Base-by-base conservation (phyloP, 2,797 vertebrate genomes). In the Otus scops region DNA sequence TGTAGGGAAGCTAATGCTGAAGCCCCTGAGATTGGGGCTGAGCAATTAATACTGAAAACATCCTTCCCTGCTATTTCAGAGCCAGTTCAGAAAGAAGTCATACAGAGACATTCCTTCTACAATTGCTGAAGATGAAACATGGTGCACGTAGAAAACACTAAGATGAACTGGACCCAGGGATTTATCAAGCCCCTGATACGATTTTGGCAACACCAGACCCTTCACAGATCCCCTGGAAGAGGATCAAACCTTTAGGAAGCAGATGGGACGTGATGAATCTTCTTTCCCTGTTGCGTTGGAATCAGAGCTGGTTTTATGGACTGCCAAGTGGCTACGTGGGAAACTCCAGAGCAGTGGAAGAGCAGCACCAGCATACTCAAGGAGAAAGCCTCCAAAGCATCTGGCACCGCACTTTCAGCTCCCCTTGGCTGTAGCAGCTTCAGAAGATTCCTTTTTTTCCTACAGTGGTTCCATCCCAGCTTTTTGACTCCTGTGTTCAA, bases 191-290 rank as follows among this genome's bases (percentile, higher is more conserved):
- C 74, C 67, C 54, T 26, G 47, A 57, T 79, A 88, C 5, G 39
- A 59, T 81, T 88, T 84, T 88, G 85, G 92, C 79, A 95, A 71
- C 27, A 41, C 16, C n/a, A 84, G 80, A 56, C 54, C 84, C 63
- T 85, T 79, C 88, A 53, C 51, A 70, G 39, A 81, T 90, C 24
- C 65, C 53, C 69, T 95, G 93, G 92, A 84, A 69, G 47, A 88
- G 70, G 54, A 95, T 76, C 77, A 93, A 82, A 88, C 54, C 68
- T 92, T 88, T 63, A 47, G 50, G 67, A 87, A 89, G 63, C 77
- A 95, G 93, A 88, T 53, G 77, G 80, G 22, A 95, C 56, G 54
- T 38, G 77, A 82, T 82, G 82, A 89, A 92, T 83, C 88, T 91
- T 73, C 70, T 39, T 80, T 45, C 32, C 48, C 64, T 83, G 48